These are phyloP conservation scores for Andrena praecox DNA, from an alignment of 2,888 invertebrate genomes.

Conservation along the genomic window DNA sequence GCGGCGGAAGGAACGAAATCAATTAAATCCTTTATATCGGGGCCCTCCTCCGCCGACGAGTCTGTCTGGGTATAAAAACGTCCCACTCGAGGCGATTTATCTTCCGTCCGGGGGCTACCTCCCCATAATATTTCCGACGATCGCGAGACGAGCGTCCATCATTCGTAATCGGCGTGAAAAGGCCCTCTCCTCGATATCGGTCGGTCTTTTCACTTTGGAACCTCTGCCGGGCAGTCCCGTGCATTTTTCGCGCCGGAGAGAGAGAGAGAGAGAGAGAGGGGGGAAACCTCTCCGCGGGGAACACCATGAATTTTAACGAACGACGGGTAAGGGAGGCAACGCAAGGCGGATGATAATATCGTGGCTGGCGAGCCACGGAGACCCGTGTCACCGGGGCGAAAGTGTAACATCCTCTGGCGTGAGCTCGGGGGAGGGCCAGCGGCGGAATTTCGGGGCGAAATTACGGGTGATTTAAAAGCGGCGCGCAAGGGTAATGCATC, in stretches of 20 bases:
- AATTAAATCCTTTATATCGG: constrained; percentile 59
- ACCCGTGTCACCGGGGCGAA: constrained; percentile 49
- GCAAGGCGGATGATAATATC: constrained; percentile 51
- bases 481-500: constrained; percentile 39
- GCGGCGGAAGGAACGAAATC: constrained; percentile 55
- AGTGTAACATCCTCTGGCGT: constrained; percentile 44
- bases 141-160: constrained; percentile 30
- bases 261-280: background rate
- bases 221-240: background rate
- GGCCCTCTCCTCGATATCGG: background rate
- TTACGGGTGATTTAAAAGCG: constrained; percentile 59
- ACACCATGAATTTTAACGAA: constrained; percentile 62
- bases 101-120: constrained; percentile 20
- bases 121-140: constrained; percentile 53
- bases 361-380: constrained; percentile 20
- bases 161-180: background rate
- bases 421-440: constrained; percentile 9
- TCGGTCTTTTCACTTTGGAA: constrained; percentile 12
- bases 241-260: constrained; percentile 15
- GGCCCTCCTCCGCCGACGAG: constrained; percentile 21
- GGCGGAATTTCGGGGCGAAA: constrained; percentile 49
- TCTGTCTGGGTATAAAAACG: constrained; percentile 47
- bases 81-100: constrained; percentile 47
- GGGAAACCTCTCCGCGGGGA: constrained; percentile 21
- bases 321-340: constrained; percentile 45